Evolutionary conservation across 2,797 vertebrate species (phyloP), one percentile per base, ranked within the genome.

Genomic region (Triplophysa yarkandensis): DNA sequence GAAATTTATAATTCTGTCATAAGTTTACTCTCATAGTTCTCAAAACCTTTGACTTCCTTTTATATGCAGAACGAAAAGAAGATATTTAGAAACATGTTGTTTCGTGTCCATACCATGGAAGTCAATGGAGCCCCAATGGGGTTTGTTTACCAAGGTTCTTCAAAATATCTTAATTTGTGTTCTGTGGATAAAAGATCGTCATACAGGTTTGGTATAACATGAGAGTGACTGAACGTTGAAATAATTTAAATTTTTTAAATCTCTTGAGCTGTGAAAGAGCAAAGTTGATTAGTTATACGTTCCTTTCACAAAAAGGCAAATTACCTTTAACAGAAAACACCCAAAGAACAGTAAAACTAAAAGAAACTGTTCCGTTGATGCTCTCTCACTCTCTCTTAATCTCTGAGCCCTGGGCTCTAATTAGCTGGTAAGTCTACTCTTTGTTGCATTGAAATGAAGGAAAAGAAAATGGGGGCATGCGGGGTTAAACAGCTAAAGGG

Each of bases 351-450:
- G 50, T 27, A 41, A 17, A 46, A 30, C 16, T 17, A 39, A 36
- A 36, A 68, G 21, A 62, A 50, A 50, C 61, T 62, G 41, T 71
- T 60, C 21, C 46, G 41, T 48, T 69, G 27, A 58, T 44, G 32
- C 13, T 62, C 41, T 48, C 14, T n/a, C 19, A 14, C 19, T 71
- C 19, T 62, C 43, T 62, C 68, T 50, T 50, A 50, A 39, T 62
- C 30, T 50, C 30, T 62, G 16, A 62, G 69, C 57, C 44, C 36
- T 61, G 30, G 57, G 57, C 69, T 71, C 19, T 71, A 71, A 71
- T 71, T 62, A 71, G 60, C 69, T 71, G 30, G 48, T 71, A 48
- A 71, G 30, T 39, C 21, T 21, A 50, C 17, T 50, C 69, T 71
- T 71, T 71, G 57, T 71, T 39, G 30, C 16, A 36, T 32, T 62